Conservation (phyloP, 2,888 invertebrate genomes). For the Microchrysa polita region DNA sequence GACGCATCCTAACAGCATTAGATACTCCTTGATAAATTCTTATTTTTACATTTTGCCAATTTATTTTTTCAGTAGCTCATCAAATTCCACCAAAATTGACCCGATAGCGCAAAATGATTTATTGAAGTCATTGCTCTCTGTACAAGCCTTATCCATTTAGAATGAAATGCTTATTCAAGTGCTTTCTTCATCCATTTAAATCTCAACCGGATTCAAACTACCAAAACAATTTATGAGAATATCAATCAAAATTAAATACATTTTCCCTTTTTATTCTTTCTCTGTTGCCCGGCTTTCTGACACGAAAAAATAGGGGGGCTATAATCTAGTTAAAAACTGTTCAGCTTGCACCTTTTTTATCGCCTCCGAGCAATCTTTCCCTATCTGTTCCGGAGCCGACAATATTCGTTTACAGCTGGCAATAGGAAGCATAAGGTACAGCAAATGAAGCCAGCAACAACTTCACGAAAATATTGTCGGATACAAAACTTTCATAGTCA, state of each 20-base stretch:
- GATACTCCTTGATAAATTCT: no score
- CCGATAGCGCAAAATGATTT: no score
- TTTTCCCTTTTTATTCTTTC: constrained; percentile 1
- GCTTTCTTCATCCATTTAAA: neutral
- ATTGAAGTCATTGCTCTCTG: neutral
- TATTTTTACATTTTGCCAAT: no score
- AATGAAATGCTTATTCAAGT: neutral
- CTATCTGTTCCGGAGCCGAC: neutral
- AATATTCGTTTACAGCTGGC: neutral
- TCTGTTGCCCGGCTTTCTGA: no score
- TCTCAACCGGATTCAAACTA: neutral
- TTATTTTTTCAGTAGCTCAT: no score
- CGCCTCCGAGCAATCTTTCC: neutral
- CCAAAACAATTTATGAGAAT: constrained; percentile 13
- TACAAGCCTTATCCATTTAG: neutral
- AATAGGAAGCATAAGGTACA: neutral
- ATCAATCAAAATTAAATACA: constrained; percentile 20
- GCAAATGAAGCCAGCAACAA: neutral
- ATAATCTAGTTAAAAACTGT: constrained; percentile 30
- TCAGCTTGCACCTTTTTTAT: constrained; percentile 27
- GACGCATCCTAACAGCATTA: no score
- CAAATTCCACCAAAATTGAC: no score
- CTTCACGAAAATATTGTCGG: neutral
- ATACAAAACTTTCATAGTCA: neutral
- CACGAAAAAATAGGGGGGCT: neutral